These are phyloP conservation scores for Laticauda laticaudata DNA, from an alignment of 2,113 vertebrate species.

Conservation along the genomic window DNA sequence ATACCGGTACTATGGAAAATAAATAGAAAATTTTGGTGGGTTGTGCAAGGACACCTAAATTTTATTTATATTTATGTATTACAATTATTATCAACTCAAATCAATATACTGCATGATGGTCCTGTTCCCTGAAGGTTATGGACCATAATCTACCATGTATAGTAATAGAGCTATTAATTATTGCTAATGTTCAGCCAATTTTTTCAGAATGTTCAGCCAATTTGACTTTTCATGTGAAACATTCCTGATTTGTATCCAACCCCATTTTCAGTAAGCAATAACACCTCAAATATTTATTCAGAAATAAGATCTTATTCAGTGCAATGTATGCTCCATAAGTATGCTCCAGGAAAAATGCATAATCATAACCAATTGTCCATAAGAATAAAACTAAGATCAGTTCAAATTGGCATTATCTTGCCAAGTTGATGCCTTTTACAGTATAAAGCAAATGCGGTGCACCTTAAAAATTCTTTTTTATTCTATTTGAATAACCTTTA, in stretches of 20 bases:
- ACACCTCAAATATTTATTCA: background rate
- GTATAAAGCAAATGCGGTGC: background rate
- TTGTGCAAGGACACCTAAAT: background rate
- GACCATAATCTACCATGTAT: background rate
- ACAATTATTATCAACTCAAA: background rate
- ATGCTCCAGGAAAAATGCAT: background rate
- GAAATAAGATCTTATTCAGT: background rate
- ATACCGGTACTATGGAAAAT: background rate
- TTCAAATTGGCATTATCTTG: background rate
- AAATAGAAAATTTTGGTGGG: background rate
- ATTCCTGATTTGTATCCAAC: background rate
- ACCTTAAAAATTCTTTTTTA: background rate
- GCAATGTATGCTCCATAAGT: background rate
- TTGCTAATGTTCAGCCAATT: background rate
- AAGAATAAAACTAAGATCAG: background rate
- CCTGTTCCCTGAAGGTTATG: background rate
- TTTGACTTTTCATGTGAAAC: background rate
- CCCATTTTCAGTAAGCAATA: background rate
- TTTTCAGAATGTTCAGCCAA: background rate
- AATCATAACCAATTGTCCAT: background rate
- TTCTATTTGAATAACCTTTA: background rate
- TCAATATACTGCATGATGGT: background rate
- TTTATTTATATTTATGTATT: background rate
- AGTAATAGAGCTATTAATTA: background rate
- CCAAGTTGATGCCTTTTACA: background rate